Evolutionary conservation across 2,113 vertebrate species (phyloP).

Genomic region (Centropristis striata): DNA sequence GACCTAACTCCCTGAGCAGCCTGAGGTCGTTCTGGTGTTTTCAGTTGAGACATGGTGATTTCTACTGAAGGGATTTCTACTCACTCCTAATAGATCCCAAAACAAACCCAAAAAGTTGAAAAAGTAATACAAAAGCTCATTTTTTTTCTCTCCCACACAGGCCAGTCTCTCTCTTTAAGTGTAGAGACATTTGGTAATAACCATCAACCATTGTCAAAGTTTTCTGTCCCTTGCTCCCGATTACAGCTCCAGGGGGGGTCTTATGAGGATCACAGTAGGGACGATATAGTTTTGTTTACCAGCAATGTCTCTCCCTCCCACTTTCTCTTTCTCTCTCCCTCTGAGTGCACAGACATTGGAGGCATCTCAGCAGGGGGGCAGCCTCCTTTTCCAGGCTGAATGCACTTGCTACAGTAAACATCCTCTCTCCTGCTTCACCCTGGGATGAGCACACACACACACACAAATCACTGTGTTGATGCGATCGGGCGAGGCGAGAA

Average conservation of each 20-base stretch:
- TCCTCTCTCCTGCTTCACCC: slow-evolving; percentile 48
- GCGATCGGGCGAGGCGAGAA: slow-evolving; percentile 31
- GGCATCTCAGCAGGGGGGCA: slow-evolving; percentile 65
- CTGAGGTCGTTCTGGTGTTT: slow-evolving; percentile 15
- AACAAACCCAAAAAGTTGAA: not conserved
- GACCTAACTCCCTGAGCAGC: not conserved
- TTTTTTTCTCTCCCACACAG: not conserved
- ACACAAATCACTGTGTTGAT: slow-evolving; percentile 57
- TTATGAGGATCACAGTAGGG: slow-evolving; percentile 25
- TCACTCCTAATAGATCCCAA: slow-evolving; percentile 12
- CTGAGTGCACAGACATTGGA: slow-evolving; percentile 59
- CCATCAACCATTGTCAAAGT: slow-evolving; percentile 26
- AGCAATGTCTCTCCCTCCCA: slow-evolving; percentile 7
- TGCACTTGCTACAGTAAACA: slow-evolving; percentile 70
- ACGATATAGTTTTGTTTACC: slow-evolving; percentile 40
- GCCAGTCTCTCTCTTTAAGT: slow-evolving; percentile 6
- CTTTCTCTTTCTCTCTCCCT: slow-evolving; percentile 28
- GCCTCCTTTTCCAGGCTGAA: slow-evolving; percentile 58
- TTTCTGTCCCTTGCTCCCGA: not conserved
- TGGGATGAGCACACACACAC: slow-evolving; percentile 52
- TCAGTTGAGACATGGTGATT: slow-evolving; percentile 12
- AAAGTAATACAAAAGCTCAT: not conserved
- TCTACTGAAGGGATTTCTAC: slow-evolving; percentile 2
- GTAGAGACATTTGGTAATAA: slow-evolving; percentile 16
- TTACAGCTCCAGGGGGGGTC: not conserved